Conservation (phyloP, 2,888 invertebrate species). For the Stenoptilia bipunctidactyla region DNA sequence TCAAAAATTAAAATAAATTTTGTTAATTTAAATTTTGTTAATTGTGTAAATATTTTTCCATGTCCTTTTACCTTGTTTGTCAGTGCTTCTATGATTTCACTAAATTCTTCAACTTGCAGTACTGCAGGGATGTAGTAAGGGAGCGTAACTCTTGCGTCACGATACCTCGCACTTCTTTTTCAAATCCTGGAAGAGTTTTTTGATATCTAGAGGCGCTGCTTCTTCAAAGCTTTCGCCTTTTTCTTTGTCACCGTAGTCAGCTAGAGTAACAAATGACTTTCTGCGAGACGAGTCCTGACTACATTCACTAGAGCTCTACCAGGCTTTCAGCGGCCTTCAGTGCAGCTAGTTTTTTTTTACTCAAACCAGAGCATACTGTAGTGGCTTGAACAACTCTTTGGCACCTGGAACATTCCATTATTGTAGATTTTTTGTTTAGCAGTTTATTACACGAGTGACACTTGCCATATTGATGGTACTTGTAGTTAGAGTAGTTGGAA, state of each 20-base stretch:
- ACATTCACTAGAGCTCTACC: conserved; percentile 16
- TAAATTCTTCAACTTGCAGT: conserved; percentile 4
- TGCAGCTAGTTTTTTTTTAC: conserved; percentile 12
- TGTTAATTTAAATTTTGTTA: no score
- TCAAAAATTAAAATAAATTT: no score
- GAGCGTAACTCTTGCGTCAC: neutral
- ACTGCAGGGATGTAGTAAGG: neutral
- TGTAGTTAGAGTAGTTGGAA: no score
- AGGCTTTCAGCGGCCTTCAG: conserved; percentile 11
- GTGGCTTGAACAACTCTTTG: conserved; percentile 1
- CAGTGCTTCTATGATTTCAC: neutral
- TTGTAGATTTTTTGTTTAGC: neutral
- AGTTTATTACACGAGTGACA: neutral
- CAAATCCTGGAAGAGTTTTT: conserved; percentile 4
- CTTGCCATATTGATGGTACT: conserved; percentile 1
- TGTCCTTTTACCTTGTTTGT: no score
- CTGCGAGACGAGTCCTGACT: conserved; percentile 7
- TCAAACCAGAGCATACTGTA: conserved; percentile 28
- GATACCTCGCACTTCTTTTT: neutral
- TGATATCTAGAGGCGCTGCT: neutral
- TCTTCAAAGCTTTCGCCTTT: neutral
- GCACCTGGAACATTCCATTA: conserved; percentile 1
- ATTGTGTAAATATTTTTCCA: no score
- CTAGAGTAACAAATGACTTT: conserved; percentile 3
- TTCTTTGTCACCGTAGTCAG: conserved; percentile 10